Evolutionary conservation across 2,888 invertebrate species (phyloP), one percentile per base, ranked within the genome.

Genomic region (Mimachlamys varia): DNA sequence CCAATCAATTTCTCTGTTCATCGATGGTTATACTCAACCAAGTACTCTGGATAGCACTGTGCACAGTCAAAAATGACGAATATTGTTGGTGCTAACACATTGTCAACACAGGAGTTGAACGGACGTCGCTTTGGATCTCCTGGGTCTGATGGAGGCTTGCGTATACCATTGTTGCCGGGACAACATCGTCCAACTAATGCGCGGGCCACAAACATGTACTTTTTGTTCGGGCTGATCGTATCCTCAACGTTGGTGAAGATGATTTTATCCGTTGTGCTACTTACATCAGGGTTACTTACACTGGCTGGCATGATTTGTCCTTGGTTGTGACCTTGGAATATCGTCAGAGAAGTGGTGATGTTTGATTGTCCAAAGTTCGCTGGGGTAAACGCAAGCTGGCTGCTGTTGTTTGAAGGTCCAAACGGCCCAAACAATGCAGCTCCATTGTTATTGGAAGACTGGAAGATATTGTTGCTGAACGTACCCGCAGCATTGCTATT

Each of bases 11-110:
- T 2, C 19, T 53, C 53, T 53, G 53, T 76, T 76, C 76, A 76
- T 33, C 33, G 12, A 76, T 27, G 7, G 76, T 0, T 33, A 12
- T 95, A 95, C 89, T 95, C 94, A 44, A 96, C 93, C 13, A 96
- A 88, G 89, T 96, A 96, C 90, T 96, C 96, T 0, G 96, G 96
- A 89, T 95, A 95, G 53, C 94, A 94, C 92, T 96, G 96, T 17
- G 95, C 92, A 90, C 92, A 94, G 62, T 96, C 95, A 94, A 96
- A 96, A 88, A 95, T 94, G 55, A 96, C 95, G 93, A 91, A 95
- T 87, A 96, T 95, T 0, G 89, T 88, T 0, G 95, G 95, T 33
- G 93, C 92, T 2, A 49, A 38, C 19, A 89, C 17, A 62, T 92
- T 87, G 90, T 95, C 94, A 12, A 95, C 95, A 89, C 94, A 94